Base-by-base conservation (phyloP, 2,797 vertebrate species). In the Acrossocheilus fasciatus region DNA sequence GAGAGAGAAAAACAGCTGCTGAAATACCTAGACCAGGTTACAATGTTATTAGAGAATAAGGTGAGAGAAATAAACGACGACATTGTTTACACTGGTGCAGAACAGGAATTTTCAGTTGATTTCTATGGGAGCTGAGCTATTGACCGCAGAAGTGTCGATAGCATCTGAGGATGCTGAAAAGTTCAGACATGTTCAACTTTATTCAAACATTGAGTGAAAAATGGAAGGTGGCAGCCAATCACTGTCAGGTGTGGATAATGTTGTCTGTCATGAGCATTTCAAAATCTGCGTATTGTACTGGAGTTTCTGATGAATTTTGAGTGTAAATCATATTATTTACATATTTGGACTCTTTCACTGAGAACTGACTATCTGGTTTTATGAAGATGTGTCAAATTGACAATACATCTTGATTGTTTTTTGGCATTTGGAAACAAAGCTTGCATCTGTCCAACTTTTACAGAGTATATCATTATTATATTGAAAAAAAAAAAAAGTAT, bases 1-100 rank as follows among this genome's bases (percentile, higher is more conserved):
- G 95, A 96, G 78, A 94, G 96, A 86, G 96, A 97, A 87, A 96
- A 93, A 64, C 96, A 96, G 85, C 94, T 98, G 43, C 89, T 97
- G 84, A 95, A 96, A 70, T 98, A 97, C 90, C 94, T 98, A 84
- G 92, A 91, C 78, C 96, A 95, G 91, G 90, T 97, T 87, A 96
- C 92, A 54, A 92, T 92, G 69, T 95, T 98, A 85, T 87, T 96
- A 73, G 93, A 95, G 90, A 97, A 95, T 92, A 98, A 97, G 96
- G 97, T 92, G 36, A 36, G 73, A 45, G 6, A 26, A 36, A 18
- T 57, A 2, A 15, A 30, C 34, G 36, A 34, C 4, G 11, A 43
- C 70, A 43, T 41, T 18, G 30, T 82, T 77, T 54, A 41, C 47
- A 20, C 17, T 36, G 30, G 17, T 2, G 0, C 30, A 20, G 30